These are phyloP conservation scores for Eurystomus gularis DNA, from an alignment of 2,113 vertebrate genomes.

Conservation along the genomic window DNA sequence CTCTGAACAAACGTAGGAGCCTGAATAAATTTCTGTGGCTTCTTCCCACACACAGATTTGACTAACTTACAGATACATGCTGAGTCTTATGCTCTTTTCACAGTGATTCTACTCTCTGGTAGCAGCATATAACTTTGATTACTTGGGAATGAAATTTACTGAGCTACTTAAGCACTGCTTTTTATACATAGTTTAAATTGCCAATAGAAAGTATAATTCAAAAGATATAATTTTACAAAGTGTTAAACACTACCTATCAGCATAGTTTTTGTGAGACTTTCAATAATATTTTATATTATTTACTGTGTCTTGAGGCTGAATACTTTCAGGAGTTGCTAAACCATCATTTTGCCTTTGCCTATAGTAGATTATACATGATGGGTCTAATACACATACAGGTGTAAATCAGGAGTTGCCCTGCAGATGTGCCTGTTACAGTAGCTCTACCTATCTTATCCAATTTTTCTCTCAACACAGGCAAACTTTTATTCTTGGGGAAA, in stretches of 20 bases:
- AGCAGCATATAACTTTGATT: background rate
- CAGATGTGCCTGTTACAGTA: background rate
- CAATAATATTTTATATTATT: constrained; percentile 53
- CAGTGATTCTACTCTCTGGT: background rate
- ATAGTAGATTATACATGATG: background rate
- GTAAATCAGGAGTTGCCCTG: background rate
- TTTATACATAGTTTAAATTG: constrained; percentile 30
- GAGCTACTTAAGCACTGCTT: background rate
- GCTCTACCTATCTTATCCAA: background rate
- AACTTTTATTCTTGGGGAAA: background rate
- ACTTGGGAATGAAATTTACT: constrained; percentile 2
- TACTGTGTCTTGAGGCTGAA: background rate
- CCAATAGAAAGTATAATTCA: constrained; percentile 23
- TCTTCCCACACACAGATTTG: background rate
- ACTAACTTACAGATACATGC: background rate
- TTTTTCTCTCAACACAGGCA: too few relatives aligned
- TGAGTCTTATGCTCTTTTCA: constrained; percentile 2
- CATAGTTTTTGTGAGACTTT: background rate
- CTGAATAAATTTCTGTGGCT: constrained; percentile 30
- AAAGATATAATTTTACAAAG: constrained; percentile 36
- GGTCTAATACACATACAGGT: background rate
- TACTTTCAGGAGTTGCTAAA: background rate
- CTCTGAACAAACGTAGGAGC: background rate
- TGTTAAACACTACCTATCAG: constrained; percentile 13
- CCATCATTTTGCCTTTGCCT: background rate